Percentiles rank a stretch among this genome's conserved stretches.
These are phyloP conservation scores for Condylura cristata DNA, from an alignment of 2,113 vertebrate species.

Conservation along the genomic window DNA sequence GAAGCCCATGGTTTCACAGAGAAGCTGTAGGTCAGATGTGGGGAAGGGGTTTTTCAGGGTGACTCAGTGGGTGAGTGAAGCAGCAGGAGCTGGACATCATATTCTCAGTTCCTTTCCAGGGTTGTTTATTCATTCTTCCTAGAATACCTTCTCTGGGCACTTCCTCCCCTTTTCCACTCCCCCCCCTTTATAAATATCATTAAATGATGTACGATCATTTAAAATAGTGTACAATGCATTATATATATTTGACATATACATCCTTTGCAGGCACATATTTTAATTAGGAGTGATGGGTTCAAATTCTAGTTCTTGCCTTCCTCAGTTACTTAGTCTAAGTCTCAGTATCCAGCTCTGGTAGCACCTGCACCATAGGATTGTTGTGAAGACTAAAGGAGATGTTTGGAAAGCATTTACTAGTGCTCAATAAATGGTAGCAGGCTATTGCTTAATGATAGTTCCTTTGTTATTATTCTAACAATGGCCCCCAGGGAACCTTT, in stretches of 20 bases:
- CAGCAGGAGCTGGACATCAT: neutral
- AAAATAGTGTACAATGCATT: neutral
- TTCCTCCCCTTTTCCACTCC: too few species aligned
- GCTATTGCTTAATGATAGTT: neutral
- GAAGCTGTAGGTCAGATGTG: neutral
- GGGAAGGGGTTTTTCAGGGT: neutral
- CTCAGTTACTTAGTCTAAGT: neutral
- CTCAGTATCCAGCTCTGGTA: conserved; percentile 5
- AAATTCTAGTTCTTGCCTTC: conserved; percentile 27
- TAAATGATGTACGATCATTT: too few species aligned
- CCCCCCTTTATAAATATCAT: neutral
- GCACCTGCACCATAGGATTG: neutral
- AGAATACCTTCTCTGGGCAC: neutral
- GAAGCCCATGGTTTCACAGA: neutral
- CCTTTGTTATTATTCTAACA: neutral
- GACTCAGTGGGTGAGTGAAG: neutral
- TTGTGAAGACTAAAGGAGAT: neutral
- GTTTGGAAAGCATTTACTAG: neutral
- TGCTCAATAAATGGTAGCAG: neutral
- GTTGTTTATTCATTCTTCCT: neutral
- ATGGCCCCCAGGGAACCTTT: neutral
- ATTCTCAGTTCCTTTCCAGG: neutral
- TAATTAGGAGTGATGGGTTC: neutral
- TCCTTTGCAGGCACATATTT: neutral
- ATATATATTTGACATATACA: neutral